Conservation (phyloP, 1,140 invertebrate species). For the Nixonia krombeini region DNA sequence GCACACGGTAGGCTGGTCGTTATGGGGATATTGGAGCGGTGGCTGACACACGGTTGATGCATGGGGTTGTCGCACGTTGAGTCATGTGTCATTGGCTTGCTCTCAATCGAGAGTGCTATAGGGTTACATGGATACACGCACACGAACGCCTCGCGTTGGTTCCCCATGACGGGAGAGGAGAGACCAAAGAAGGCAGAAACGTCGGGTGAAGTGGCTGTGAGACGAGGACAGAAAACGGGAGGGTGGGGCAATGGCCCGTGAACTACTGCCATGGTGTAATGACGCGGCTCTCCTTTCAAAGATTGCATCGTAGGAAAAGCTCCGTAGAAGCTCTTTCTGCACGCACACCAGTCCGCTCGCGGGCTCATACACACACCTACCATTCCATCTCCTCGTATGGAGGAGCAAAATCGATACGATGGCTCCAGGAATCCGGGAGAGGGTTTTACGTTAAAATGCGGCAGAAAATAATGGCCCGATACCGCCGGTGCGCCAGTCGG, state of each 20-base stretch:
- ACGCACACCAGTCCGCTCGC: slow-evolving; percentile 13
- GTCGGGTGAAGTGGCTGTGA: slow-evolving; percentile 32
- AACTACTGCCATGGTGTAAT: slow-evolving; percentile 69
- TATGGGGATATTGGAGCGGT: slow-evolving; percentile 7
- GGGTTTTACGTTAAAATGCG: slow-evolving; percentile 65
- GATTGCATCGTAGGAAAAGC: slow-evolving; percentile 72
- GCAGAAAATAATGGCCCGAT: slow-evolving; percentile 60
- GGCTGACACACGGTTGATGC: slow-evolving; percentile 39
- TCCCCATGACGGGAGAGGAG: slow-evolving; percentile 32
- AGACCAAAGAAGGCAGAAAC: slow-evolving; percentile 39
- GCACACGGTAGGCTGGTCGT: neutral
- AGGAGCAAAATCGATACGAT: slow-evolving; percentile 62
- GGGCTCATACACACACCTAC: slow-evolving; percentile 29
- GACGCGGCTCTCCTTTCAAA: slow-evolving; percentile 72
- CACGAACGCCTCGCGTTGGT: neutral
- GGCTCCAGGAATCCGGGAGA: slow-evolving; percentile 60
- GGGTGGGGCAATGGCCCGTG: slow-evolving; percentile 68
- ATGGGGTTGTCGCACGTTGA: slow-evolving; percentile 61
- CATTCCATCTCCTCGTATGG: slow-evolving; percentile 27
- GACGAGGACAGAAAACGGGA: slow-evolving; percentile 37
- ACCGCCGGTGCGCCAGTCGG: slow-evolving; percentile 16
- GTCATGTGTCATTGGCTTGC: slow-evolving; percentile 66
- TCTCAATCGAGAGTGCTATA: slow-evolving; percentile 56
- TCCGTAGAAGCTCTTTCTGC: slow-evolving; percentile 50
- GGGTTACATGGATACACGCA: slow-evolving; percentile 32